Base-by-base conservation (phyloP, 2,113 vertebrate species). In the Puffinus mauretanicus region DNA sequence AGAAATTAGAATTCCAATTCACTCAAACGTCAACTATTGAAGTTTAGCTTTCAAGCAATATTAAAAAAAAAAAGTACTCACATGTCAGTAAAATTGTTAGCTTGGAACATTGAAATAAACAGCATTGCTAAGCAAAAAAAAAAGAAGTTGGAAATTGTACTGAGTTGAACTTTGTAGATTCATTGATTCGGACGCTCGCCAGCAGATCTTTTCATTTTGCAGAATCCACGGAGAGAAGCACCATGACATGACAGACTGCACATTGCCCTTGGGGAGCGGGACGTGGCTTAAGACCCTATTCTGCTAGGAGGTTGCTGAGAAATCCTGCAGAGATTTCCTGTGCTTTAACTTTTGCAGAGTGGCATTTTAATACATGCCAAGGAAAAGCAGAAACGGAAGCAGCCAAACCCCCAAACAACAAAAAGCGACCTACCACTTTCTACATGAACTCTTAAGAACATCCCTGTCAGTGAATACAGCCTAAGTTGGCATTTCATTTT, bases 1-100 rank as follows among this genome's bases (percentile, higher is more conserved):
- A 92, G 47, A 95, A 96, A 95, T 93, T 47, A 93, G 67, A 93
- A 93, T 88, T 93, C 62, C n/a, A 82, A 18, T 81, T 83, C 67
- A 47, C 44, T 95, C 78, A 60, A 57, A 75, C 6, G 0, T 38
- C 88, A 78, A n/a, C 66, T 78, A 76, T 3, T 78, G 67, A 70
- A 88, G 90, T 78, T 90, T 13, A 49, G 79, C 58, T 90, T 94
- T 77, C 87, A 82, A n/a, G 29, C 62, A 87, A 29, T 4, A 57
- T 34, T 2, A 44, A 22, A 65, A 67, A 51, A 51, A 66, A 75
- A 32, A 47, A 25, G 30, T 9, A 84, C 72, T 66, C 2, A 1
- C n/a, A 79, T 0, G 0, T 75, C 66, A 90, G 54, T 72, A 69
- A 73, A 86, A 90, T 5, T 90, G 75, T 54, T 70, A 69, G 40